A percentile compares a stretch with the other conserved stretches of the same genome.
These are phyloP conservation scores for Pogona vitticeps DNA, from an alignment of 2,113 vertebrate species.

Conservation along the genomic window DNA sequence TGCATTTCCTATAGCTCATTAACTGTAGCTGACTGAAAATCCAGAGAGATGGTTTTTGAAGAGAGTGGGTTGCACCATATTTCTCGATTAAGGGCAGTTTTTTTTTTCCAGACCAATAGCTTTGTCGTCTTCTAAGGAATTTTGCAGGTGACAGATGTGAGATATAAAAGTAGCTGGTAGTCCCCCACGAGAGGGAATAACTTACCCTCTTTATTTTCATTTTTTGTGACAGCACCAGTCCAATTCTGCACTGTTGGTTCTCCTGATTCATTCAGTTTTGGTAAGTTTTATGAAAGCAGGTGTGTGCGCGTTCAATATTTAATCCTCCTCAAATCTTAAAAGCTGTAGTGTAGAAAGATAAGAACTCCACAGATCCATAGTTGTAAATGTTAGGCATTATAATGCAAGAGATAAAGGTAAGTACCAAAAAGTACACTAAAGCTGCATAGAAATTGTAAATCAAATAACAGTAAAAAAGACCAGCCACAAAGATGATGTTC, in stretches of 20 bases:
- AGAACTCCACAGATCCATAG: background rate
- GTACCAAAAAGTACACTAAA: background rate
- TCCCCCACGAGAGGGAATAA: background rate
- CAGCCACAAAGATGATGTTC: background rate
- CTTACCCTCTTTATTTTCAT: background rate
- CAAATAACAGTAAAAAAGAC: background rate
- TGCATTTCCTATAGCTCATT: conserved; percentile 25
- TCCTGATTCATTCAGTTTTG: conserved; percentile 33
- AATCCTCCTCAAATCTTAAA: conserved; percentile 28
- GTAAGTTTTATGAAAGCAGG: conserved; percentile 9
- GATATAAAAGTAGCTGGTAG: conserved; percentile 15
- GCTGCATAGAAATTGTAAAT: background rate
- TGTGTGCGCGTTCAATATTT: conserved; percentile 18
- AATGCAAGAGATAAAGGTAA: background rate
- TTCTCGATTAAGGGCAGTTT: background rate
- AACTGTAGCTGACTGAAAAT: background rate
- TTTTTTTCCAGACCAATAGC: conserved; percentile 19
- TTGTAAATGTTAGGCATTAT: background rate
- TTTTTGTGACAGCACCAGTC: background rate
- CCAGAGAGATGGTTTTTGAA: conserved; percentile 7
- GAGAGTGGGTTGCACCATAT: background rate
- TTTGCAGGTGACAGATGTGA: conserved; percentile 29
- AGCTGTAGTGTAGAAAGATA: background rate
- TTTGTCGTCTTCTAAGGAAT: background rate
- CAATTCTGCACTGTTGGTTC: conserved; percentile 6